Percentiles rank a stretch among this genome's conserved stretches.
Conservation (phyloP, 2,888 invertebrate species). For the Ditylenchus weischeri region DNA sequence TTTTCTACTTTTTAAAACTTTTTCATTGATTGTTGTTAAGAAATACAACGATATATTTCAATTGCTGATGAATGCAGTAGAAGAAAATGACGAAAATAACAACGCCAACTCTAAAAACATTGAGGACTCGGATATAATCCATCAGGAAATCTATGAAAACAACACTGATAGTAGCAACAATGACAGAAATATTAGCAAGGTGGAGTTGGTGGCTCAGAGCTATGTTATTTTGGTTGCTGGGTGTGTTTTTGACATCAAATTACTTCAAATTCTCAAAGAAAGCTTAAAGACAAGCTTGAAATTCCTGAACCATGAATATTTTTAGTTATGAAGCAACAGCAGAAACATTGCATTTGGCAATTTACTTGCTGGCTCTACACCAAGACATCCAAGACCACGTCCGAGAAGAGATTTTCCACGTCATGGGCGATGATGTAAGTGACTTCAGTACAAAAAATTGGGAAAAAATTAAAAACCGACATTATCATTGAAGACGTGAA, state of each 20-base stretch:
- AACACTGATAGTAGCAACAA: not conserved
- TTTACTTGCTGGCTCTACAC: slow-evolving; percentile 19
- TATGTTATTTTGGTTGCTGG: slow-evolving; percentile 19
- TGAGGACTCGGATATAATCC: slow-evolving; percentile 9
- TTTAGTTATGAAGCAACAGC: slow-evolving; percentile 22
- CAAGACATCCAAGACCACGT: slow-evolving; percentile 16
- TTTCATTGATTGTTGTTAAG: slow-evolving; percentile 2
- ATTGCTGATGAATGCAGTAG: slow-evolving; percentile 23
- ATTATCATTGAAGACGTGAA: too few relatives aligned
- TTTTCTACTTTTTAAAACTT: not conserved
- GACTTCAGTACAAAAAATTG: too few relatives aligned
- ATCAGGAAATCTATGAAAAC: not conserved
- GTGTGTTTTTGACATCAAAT: slow-evolving; percentile 1
- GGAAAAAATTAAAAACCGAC: too few relatives aligned
- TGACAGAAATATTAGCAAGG: slow-evolving; percentile 9
- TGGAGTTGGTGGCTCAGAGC: slow-evolving; percentile 23
- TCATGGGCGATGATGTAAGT: slow-evolving; percentile 16
- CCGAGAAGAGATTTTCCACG: slow-evolving; percentile 14
- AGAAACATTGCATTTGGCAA: slow-evolving; percentile 6
- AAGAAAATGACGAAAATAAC: slow-evolving; percentile 8
- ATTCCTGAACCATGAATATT: not conserved
- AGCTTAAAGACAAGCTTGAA: too few relatives aligned
- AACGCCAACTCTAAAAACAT: not conserved
- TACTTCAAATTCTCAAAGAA: not conserved
- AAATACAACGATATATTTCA: slow-evolving; percentile 27